A percentile compares a stretch with the other conserved stretches of the same genome.
These are phyloP conservation scores for Pherbina coryleti DNA, from an alignment of 2,888 invertebrate genomes.

Conservation along the genomic window DNA sequence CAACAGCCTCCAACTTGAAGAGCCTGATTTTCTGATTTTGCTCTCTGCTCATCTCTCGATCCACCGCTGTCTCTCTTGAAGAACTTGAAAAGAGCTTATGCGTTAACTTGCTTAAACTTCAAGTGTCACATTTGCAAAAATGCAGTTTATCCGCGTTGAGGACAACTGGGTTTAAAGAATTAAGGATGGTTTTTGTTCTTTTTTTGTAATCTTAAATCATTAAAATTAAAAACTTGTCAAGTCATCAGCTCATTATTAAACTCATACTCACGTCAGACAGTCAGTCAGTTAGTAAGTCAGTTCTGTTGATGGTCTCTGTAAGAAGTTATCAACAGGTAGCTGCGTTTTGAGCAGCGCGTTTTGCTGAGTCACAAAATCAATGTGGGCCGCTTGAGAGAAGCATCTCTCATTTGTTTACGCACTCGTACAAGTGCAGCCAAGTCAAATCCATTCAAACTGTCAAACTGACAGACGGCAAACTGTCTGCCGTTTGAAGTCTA, in stretches of 20 bases:
- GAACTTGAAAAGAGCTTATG: neutral
- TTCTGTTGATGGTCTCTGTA: neutral
- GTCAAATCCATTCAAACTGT: constrained; percentile 42
- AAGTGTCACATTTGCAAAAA: constrained; percentile 30
- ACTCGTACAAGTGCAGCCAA: constrained; percentile 1
- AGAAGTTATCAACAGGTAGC: constrained; percentile 25
- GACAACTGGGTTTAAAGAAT: neutral
- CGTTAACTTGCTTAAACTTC: neutral
- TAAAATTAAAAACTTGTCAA: constrained; percentile 59
- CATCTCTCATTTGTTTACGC: constrained; percentile 17
- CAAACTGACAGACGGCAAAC: constrained; percentile 52
- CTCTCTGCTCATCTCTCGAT: neutral
- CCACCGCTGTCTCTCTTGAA: neutral
- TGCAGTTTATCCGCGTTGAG: constrained; percentile 18
- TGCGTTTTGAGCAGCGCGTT: neutral
- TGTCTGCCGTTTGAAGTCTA: constrained; percentile 50
- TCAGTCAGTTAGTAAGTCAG: neutral
- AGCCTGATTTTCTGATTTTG: neutral
- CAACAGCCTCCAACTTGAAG: constrained; percentile 25
- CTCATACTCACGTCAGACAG: neutral
- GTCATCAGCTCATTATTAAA: constrained; percentile 57
- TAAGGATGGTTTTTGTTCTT: neutral
- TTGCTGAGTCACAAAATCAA: constrained; percentile 25
- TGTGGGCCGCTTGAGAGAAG: neutral
- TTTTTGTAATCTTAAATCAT: neutral